Evolutionary conservation across 2,888 invertebrate genomes (phyloP).

Genomic region (Cataglyphis altisquamis): DNA sequence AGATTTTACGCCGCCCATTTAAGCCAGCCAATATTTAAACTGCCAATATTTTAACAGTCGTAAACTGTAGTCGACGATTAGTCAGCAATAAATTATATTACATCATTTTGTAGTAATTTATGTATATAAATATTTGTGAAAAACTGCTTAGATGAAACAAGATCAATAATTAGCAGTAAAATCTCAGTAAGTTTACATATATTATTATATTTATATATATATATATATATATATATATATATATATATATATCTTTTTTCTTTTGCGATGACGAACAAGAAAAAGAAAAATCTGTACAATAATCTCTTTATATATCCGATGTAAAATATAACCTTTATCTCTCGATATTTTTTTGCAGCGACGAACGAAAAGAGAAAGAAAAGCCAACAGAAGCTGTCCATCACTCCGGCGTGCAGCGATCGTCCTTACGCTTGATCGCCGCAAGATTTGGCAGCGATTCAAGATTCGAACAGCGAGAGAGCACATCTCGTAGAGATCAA

Average conservation of each 20-base stretch:
- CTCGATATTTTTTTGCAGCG: neutral
- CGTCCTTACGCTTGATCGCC: slow-evolving; percentile 50
- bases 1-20: slow-evolving; percentile 1
- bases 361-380: slow-evolving; percentile 34
- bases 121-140: neutral
- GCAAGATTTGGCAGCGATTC: slow-evolving; percentile 49
- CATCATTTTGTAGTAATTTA: neutral
- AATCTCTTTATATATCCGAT: neutral
- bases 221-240: too few relatives aligned
- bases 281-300: neutral
- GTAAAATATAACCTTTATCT: neutral
- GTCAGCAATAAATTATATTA: slow-evolving; percentile 15
- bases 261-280: neutral
- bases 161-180: neutral
- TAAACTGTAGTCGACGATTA: neutral
- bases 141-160: neutral
- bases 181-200: neutral
- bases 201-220: too few relatives aligned
- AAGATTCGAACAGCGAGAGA: slow-evolving; percentile 22
- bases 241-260: too few relatives aligned
- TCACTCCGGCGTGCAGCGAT: slow-evolving; percentile 40
- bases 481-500: slow-evolving; percentile 16
- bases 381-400: slow-evolving; percentile 37
- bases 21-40: neutral
- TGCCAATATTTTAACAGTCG: neutral